Evolutionary conservation across 2,797 vertebrate genomes (phyloP), one percentile per base, ranked within the genome.

Genomic region (Molossus alvarezi): DNA sequence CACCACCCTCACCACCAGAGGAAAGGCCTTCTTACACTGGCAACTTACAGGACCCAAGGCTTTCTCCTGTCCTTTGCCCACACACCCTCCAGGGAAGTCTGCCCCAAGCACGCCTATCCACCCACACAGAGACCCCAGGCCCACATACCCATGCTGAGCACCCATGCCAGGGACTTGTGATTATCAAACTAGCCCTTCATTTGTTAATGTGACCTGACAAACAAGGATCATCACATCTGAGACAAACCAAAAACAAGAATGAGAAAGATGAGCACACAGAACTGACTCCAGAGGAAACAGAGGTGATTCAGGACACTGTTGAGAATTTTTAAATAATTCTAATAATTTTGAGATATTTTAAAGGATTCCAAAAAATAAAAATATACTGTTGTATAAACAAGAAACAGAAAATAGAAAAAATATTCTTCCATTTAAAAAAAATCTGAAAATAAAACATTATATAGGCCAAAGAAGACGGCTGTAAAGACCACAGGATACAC

Each of bases 401-500:
- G 53, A 48, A 88, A 65, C 14, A 82, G 71, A 85, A 87, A 84
- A 84, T 48, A 12, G 79, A 75, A 76, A 72, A 84, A 73, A 15
- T 11, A 85, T 92, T 82, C n/a, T 57, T 92, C 57, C 17, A 77
- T 80, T 41, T 37, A 62, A 95, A 57, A 95, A 84, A 71, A 77
- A 69, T 71, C 53, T 92, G 53, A 85, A 67, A 96, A 83, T 15
- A 48, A 93, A 82, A 79, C 29, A 57, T 53, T 23, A 62, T 85
- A 77, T 0, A 53, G 29, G 76, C 20, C 58, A 8, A 90, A 83
- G 23, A 88, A 17, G 23, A 58, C 5, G 79, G 81, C 51, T n/a
- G 13, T 6, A 55, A 41, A 41, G 67, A 33, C 51, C 60, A 81
- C 58, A 73, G 72, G 12, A 86, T 48, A 91, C 75, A 98, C 98